Evolutionary conservation across 1,140 invertebrate species (phyloP), one percentile per base, ranked within the genome.

Genomic region (Zaprionus ornatus): DNA sequence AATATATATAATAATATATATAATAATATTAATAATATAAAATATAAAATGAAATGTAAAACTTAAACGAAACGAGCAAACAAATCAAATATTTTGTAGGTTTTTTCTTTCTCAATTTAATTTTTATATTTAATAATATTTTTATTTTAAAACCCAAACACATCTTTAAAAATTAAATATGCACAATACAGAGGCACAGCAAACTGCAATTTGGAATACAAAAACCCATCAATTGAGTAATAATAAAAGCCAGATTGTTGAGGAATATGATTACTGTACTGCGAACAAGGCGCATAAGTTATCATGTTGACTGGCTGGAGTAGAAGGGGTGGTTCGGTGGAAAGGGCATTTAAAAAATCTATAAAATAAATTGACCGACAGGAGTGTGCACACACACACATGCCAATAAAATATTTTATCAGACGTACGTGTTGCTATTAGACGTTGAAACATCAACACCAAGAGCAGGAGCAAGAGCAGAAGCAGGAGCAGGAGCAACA

Each of bases 371-470:
- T 87, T 68, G 69, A 81, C 79, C 76, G 79, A 71, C 82, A 79
- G 79, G 54, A 74, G 60, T 55, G 40, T 64, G 70, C 21, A 40
- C 70, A 80, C 76, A 80, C 74, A 80, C 76, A 83, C 84, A 87
- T 87, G 81, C 85, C 86, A 90, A 90, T 90, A 90, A 90, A 90
- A 90, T 90, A 90, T 90, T 90, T 90, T 90, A 90, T 90, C 86
- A 90, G 80, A 72, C 76, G 85, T 82, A 90, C 85, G 85, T 90
- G 85, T 80, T 82, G 86, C 85, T 90, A 90, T 90, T 90, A 90
- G 86, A 70, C 66, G 66, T 55, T 70, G 62, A 75, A 67, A 60
- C 77, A 61, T 66, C 64, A 57, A 55, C 75, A 60, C 42, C 70
- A 62, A 19, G 19, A 29, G 15, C 7, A 32, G 3, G 9, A 32